These are phyloP conservation scores for Chelonus formosanus DNA, from an alignment of 2,888 invertebrate genomes.

Conservation along the genomic window DNA sequence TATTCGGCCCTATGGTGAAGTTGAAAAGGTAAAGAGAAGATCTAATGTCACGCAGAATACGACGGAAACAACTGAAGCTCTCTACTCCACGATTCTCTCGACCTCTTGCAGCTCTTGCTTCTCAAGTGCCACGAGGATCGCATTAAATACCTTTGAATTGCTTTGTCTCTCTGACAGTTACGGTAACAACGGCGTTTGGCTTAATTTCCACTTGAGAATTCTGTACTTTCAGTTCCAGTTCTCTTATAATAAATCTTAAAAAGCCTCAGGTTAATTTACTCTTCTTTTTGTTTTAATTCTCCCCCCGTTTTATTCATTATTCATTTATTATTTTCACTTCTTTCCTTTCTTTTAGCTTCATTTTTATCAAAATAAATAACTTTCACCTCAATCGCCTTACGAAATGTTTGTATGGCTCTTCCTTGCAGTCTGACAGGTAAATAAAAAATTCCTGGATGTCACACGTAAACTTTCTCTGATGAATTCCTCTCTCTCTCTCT, in stretches of 20 bases:
- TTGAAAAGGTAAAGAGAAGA: constrained; percentile 8
- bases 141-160: constrained; percentile 23
- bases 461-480: constrained; percentile 12
- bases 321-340: neutral
- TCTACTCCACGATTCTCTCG: neutral
- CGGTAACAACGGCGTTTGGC: constrained; percentile 13
- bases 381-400: constrained; percentile 9
- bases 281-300: neutral
- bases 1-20: neutral
- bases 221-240: neutral
- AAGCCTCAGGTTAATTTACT: neutral
- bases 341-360: neutral
- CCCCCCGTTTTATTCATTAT: neutral
- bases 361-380: constrained; percentile 15
- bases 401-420: constrained; percentile 8
- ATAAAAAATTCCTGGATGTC: constrained; percentile 13
- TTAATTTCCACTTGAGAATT: constrained; percentile 23
- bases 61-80: constrained; percentile 11
- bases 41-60: constrained; percentile 9
- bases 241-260: constrained; percentile 10
- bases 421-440: constrained; percentile 7
- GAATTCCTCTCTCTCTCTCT: neutral
- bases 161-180: constrained; percentile 22
- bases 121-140: constrained; percentile 13
- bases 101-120: constrained; percentile 7